Evolutionary conservation across 35 echinoderm and acorn worm species (phyloP), one percentile per base, ranked within the genome.

Genomic region (Strongylocentrotus purpuratus): DNA sequence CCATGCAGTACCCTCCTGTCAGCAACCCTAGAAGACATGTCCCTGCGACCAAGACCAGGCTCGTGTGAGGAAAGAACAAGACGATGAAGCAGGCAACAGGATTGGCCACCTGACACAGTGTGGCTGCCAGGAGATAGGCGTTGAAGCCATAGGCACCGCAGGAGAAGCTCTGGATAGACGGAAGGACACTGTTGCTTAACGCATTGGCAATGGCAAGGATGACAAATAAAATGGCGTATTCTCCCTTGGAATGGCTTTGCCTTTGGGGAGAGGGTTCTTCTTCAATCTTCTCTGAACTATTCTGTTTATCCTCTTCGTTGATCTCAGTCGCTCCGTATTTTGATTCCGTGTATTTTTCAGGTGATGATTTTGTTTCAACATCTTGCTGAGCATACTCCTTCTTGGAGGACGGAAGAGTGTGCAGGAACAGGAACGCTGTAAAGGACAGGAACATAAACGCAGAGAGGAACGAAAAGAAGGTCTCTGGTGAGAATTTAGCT

Each of bases 121-220:
- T 97, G 20, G 91, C 95, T 2, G 95, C 96, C 31, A 94, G 59
- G n/a, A 95, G 96, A 48, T 95, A 97, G 33, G 94, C 52, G 28
- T 95, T 50, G 32, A 95, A 47, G 45, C 96, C 96, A 47, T 97
- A 97, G 9, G 96, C 94, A 31, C 94, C 94, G 31, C 94, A 95
- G 5, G 96, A 97, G 55, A 59, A 97, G 78, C 94, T 95, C 91
- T 97, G 96, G 18, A 97, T 88, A 12, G 96, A 97, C 8, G 96
- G 96, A 32, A 97, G 94, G 5, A 97, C 96, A 90, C 94, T 92
- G 92, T 97, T 97, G 11, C 70, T 78, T 31, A 97, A 91, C 17
- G 71, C 95, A 91, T 94, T 95, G 18, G 94, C 33, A 25, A 95
- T 18, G 20, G 95, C 96, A 31, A 95, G 90, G 85, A 95, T 94